These are phyloP conservation scores for Pitta sordida DNA, from an alignment of 2,113 vertebrate species.

Conservation along the genomic window DNA sequence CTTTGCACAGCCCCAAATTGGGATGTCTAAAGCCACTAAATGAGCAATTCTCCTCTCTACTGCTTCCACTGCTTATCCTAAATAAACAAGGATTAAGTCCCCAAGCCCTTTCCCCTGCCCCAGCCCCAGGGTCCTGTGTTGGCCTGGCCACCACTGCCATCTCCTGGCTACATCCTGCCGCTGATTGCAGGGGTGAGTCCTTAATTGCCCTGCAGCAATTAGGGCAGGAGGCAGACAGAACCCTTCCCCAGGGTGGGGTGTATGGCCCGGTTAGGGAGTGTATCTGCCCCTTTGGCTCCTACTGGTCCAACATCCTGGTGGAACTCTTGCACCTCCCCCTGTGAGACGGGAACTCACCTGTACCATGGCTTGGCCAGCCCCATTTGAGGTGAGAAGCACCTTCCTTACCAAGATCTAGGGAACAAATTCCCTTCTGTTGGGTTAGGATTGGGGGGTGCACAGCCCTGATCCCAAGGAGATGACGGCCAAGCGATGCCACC, in stretches of 20 bases:
- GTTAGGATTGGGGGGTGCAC: not conserved
- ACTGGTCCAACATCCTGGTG: not conserved
- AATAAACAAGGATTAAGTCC: not conserved
- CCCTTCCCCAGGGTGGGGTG: not conserved
- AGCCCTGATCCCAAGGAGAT: not conserved
- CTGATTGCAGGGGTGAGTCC: not conserved
- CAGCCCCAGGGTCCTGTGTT: not conserved
- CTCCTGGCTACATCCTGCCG: conserved; percentile 33
- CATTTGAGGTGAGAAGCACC: not conserved
- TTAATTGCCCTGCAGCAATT: not conserved
- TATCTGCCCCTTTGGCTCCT: not conserved
- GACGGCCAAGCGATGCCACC: not conserved
- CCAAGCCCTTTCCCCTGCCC: not conserved
- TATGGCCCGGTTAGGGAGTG: rapidly evolving
- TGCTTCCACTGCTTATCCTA: not conserved
- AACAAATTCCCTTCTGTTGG: not conserved
- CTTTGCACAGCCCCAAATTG: not conserved
- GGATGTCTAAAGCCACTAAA: too few relatives aligned
- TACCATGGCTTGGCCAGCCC: not conserved
- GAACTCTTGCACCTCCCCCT: rapidly evolving
- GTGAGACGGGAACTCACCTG: not conserved
- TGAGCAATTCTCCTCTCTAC: not conserved
- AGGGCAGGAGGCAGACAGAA: not conserved
- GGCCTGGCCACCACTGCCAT: conserved; percentile 55
- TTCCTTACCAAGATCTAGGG: not conserved